Evolutionary conservation across 2,888 invertebrate species (phyloP).

Genomic region (Diadegma fenestrale): DNA sequence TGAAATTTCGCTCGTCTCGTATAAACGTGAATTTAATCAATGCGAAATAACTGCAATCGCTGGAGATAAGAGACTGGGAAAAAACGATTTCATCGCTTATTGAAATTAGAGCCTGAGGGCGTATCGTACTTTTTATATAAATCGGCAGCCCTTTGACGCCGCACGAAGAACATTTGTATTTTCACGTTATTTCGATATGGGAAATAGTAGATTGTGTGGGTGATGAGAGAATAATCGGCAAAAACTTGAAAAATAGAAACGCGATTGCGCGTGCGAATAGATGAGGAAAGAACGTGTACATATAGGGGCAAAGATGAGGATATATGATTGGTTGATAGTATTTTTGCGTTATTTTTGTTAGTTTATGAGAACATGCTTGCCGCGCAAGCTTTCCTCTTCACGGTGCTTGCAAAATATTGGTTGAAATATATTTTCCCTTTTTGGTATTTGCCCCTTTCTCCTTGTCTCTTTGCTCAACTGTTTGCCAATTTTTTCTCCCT

Average conservation of each 20-base stretch:
- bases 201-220: background rate
- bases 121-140: background rate
- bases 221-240: background rate
- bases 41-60: background rate
- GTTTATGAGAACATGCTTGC: constrained; percentile 76
- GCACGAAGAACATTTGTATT: too few species aligned
- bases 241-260: background rate
- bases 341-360: constrained; percentile 80
- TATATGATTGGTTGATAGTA: constrained; percentile 66
- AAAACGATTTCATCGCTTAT: constrained; percentile 72
- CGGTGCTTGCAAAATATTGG: constrained; percentile 76
- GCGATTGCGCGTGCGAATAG: background rate
- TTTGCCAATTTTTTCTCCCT: constrained; percentile 62
- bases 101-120: constrained; percentile 74
- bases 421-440: constrained; percentile 70
- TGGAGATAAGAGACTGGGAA: background rate
- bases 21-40: background rate
- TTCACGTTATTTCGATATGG: background rate
- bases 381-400: constrained; percentile 72
- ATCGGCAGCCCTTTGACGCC: background rate
- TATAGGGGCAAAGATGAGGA: background rate
- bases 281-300: background rate
- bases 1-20: background rate
- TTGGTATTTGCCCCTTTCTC: constrained; percentile 62
- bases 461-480: constrained; percentile 36